phyloP scores from a whole-genome alignment of 2,797 vertebrate genomes.

The Molossus molossus region DNA sequence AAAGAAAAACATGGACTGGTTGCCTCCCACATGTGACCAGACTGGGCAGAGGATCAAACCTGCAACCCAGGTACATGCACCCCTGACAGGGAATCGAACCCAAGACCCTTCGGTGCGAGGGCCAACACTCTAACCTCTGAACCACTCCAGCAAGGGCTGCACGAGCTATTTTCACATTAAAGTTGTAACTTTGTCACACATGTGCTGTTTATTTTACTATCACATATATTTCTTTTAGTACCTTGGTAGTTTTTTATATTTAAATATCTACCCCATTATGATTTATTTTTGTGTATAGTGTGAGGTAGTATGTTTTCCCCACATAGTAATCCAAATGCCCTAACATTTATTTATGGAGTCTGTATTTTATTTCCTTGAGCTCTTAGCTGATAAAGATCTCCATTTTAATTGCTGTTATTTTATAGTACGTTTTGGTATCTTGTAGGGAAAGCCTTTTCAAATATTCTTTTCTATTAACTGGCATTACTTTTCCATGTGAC shows the following conservation, averaged over 20 bases:
- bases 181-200: neutral
- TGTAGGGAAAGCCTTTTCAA: conserved; percentile 21
- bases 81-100: too few species aligned
- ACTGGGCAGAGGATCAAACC: too few species aligned
- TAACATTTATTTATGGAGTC: conserved; percentile 36
- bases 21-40: too few species aligned
- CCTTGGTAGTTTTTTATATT: conserved; percentile 49
- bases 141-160: too few species aligned
- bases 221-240: conserved; percentile 59
- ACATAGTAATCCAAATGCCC: conserved; percentile 13
- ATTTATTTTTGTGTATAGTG: conserved; percentile 1
- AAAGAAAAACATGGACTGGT: too few species aligned
- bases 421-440: neutral
- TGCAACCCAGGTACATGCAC: too few species aligned
- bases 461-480: conserved; percentile 22
- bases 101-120: too few species aligned
- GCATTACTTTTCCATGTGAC: neutral
- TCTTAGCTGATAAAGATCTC: conserved; percentile 19
- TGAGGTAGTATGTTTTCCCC: neutral
- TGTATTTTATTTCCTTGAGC: conserved; percentile 39
- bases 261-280: conserved; percentile 46
- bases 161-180: neutral
- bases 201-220: conserved; percentile 25
- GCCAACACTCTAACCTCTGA: too few species aligned
- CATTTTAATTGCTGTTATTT: conserved; percentile 56